Conservation (phyloP, 2,888 invertebrate genomes). For the Catonia carolina region DNA sequence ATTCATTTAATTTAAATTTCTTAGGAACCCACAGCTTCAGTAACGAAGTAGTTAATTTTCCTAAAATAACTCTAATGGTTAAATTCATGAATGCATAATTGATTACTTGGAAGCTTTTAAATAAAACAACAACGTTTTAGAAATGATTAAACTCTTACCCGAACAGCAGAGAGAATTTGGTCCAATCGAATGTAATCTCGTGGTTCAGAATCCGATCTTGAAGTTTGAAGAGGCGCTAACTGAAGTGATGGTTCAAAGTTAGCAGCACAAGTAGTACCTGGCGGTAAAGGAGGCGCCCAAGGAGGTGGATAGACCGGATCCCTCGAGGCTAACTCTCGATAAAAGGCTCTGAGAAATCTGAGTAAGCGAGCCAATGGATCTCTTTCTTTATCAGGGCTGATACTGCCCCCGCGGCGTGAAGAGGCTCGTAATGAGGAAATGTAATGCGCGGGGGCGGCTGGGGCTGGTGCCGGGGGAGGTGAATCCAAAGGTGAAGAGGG, state of each 20-base stretch:
- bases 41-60: too few relatives aligned
- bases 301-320: conserved; percentile 45
- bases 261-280: conserved; percentile 47
- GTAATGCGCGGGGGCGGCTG: conserved; percentile 27
- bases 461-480: conserved; percentile 23
- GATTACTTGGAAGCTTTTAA: too few relatives aligned
- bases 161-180: conserved; percentile 47
- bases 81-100: too few relatives aligned
- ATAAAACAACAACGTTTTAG: too few relatives aligned
- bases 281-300: conserved; percentile 46
- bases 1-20: too few relatives aligned
- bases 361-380: conserved; percentile 29
- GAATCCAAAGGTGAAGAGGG: conserved; percentile 25
- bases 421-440: conserved; percentile 28
- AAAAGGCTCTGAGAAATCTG: conserved; percentile 11
- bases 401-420: conserved; percentile 18
- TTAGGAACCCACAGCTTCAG: too few relatives aligned
- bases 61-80: too few relatives aligned
- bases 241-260: conserved; percentile 46
- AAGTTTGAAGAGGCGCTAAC: conserved; percentile 24
- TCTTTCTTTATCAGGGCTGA: conserved; percentile 31
- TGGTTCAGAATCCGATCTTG: conserved; percentile 33
- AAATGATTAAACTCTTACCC: conserved; percentile 40
- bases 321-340: conserved; percentile 45
- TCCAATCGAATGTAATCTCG: conserved; percentile 43